Percentiles rank a stretch among this genome's conserved stretches.
Evolutionary conservation across 2,797 vertebrate genomes (phyloP).

Genomic region (Xenopus petersii): DNA sequence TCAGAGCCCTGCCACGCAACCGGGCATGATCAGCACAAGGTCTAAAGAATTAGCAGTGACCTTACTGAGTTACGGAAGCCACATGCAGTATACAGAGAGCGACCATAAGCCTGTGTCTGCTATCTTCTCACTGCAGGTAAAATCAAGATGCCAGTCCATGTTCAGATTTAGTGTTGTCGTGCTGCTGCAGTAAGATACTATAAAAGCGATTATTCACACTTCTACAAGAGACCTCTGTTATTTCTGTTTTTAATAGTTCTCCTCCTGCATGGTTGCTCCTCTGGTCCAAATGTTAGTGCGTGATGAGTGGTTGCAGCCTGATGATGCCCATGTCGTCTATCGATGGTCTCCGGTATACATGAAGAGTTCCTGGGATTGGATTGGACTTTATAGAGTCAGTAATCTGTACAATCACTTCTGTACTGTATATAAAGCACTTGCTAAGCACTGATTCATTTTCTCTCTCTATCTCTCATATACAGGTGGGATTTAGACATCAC

Average conservation of each 20-base stretch:
- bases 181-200: too few species aligned
- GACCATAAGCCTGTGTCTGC: constrained; percentile 96
- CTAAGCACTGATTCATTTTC: too few species aligned
- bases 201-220: too few species aligned
- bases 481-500: constrained; percentile 96
- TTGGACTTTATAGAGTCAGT: constrained; percentile 89
- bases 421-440: too few species aligned
- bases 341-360: constrained; percentile 75
- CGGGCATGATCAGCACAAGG: constrained; percentile 63
- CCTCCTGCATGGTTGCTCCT: constrained; percentile 80
- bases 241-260: constrained; percentile 70
- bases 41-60: constrained; percentile 74
- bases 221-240: too few species aligned
- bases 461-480: background rate
- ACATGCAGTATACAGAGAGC: constrained; percentile 89
- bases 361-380: constrained; percentile 98
- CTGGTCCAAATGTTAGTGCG: constrained; percentile 82
- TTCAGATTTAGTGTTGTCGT: background rate
- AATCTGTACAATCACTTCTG: background rate
- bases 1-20: constrained; percentile 65
- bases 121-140: constrained; percentile 90
- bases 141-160: constrained; percentile 30
- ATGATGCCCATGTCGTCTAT: constrained; percentile 81
- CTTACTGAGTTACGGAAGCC: constrained; percentile 88
- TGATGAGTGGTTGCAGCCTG: constrained; percentile 85